Evolutionary conservation across 2,888 invertebrate species (phyloP).

Genomic region (Arctia plantaginis): DNA sequence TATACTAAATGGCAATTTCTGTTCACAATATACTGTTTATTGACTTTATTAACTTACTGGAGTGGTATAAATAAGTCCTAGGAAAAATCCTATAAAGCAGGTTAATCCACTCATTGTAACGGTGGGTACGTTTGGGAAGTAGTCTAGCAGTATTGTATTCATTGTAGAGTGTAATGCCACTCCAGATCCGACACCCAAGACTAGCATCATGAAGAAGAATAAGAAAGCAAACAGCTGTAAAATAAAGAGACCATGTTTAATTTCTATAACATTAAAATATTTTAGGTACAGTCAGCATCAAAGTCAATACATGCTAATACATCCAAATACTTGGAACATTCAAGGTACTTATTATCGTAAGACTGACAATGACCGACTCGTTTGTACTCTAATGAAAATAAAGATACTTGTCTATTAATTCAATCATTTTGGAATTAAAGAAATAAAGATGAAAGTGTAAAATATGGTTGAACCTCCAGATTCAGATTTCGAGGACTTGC

Average conservation of each 20-base stretch:
- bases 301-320: too few species aligned
- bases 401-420: too few species aligned
- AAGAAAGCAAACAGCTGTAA: slow-evolving; percentile 90
- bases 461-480: too few species aligned
- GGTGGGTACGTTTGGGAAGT: slow-evolving; percentile 87
- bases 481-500: too few species aligned
- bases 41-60: slow-evolving; percentile 86
- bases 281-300: background rate
- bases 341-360: too few species aligned
- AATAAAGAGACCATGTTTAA: background rate
- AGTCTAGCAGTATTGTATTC: slow-evolving; percentile 89
- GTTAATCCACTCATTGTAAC: slow-evolving; percentile 86
- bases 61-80: slow-evolving; percentile 90
- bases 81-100: slow-evolving; percentile 86
- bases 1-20: background rate
- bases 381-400: too few species aligned
- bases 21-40: background rate
- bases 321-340: too few species aligned
- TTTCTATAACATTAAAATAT: background rate
- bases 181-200: slow-evolving; percentile 91
- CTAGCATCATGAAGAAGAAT: slow-evolving; percentile 94
- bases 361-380: too few species aligned
- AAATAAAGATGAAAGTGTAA: too few species aligned
- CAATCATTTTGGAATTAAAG: too few species aligned
- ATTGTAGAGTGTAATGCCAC: slow-evolving; percentile 90